Conservation (phyloP, 2,797 vertebrate genomes). For the Malurus splendens region DNA sequence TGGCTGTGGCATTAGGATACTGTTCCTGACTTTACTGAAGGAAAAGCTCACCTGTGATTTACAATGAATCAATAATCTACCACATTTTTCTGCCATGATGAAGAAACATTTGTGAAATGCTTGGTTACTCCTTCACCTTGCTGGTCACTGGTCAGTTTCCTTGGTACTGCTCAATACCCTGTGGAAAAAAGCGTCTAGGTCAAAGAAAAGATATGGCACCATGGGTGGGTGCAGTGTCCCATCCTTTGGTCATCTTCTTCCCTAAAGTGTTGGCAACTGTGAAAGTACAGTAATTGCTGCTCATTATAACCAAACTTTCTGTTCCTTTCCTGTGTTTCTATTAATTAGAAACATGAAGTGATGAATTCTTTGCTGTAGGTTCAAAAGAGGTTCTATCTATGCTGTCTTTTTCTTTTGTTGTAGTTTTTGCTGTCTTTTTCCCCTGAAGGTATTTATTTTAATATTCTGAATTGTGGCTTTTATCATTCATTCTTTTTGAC, state of each 20-base stretch:
- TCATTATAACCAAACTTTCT: background rate
- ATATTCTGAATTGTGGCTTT: constrained; percentile 40
- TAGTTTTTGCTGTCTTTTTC: background rate
- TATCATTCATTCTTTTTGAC: constrained; percentile 47
- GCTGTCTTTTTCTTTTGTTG: background rate
- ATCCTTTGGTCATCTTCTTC: background rate
- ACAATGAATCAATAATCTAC: background rate
- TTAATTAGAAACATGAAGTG: background rate
- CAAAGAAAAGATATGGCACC: background rate
- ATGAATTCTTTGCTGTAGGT: background rate
- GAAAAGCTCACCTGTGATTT: background rate
- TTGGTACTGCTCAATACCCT: background rate
- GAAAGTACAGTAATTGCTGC: background rate
- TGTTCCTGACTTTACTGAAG: background rate
- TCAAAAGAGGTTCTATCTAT: background rate
- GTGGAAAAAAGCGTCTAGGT: background rate
- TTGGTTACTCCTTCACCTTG: background rate
- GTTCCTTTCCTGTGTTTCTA: background rate
- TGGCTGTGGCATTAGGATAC: background rate
- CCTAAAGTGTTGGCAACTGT: background rate
- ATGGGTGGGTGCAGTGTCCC: background rate
- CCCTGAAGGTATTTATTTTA: constrained; percentile 37
- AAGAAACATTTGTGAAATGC: background rate
- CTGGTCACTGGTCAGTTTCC: background rate
- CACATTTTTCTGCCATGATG: background rate